A percentile compares a stretch with the other conserved stretches of the same genome.
Conservation (phyloP, 1,140 invertebrate species). For the Heliconius nattereri region DNA sequence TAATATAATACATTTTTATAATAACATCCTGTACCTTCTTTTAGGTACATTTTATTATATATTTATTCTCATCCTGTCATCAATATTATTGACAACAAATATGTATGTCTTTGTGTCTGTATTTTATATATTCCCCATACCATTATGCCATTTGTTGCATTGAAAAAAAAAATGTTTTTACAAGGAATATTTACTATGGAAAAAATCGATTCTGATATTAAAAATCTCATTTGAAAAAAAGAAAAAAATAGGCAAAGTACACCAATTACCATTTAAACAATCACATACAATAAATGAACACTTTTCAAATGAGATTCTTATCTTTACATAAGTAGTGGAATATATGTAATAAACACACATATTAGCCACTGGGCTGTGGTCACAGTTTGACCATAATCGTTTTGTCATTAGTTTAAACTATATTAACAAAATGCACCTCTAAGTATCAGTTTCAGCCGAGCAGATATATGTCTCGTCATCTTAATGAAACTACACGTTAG, state of each 20-base stretch:
- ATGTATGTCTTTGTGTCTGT: not conserved
- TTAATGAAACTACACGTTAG: not conserved
- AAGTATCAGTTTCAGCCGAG: not conserved
- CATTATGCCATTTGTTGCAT: not conserved
- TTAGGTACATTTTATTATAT: slow-evolving; percentile 16
- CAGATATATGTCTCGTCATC: not conserved
- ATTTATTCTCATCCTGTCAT: not conserved
- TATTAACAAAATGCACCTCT: slow-evolving; percentile 2
- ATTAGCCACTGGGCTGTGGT: not conserved
- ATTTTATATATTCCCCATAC: not conserved
- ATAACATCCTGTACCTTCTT: slow-evolving; percentile 9
- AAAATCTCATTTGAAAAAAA: slow-evolving; percentile 10
- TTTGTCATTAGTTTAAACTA: slow-evolving; percentile 2
- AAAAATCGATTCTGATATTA: not conserved
- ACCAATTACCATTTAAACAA: not conserved
- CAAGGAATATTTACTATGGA: not conserved
- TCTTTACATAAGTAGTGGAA: not conserved
- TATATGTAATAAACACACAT: not conserved
- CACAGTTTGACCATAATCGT: not conserved
- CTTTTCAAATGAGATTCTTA: slow-evolving; percentile 1
- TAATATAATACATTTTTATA: slow-evolving; percentile 26
- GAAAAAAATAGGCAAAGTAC: not conserved
- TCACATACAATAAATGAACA: not conserved
- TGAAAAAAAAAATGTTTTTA: not conserved
- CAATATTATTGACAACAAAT: not conserved